Conservation (phyloP, 2,797 vertebrate genomes). For the Odontamblyopus rebecca region DNA sequence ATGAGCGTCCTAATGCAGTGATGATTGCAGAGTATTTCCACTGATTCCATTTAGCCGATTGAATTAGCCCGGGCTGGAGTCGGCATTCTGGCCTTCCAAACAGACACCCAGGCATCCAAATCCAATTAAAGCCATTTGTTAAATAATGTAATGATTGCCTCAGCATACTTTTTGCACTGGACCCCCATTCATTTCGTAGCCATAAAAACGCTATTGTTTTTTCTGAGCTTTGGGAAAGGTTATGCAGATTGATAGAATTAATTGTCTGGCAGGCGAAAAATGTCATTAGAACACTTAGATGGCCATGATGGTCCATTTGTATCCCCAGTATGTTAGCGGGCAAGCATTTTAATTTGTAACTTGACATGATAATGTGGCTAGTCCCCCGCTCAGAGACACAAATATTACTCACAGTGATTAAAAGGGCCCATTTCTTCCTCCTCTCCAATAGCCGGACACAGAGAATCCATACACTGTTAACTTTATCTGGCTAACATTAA, state of each 20-base stretch:
- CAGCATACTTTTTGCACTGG: constrained; percentile 69
- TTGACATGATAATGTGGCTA: constrained; percentile 79
- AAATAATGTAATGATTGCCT: constrained; percentile 82
- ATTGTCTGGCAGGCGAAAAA: constrained; percentile 79
- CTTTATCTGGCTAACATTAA: constrained; percentile 67
- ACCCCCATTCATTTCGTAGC: constrained; percentile 77
- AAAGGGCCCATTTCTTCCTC: constrained; percentile 66
- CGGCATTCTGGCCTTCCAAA: constrained; percentile 65
- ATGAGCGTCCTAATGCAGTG: constrained; percentile 75
- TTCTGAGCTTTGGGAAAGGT: constrained; percentile 76
- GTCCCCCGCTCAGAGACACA: constrained; percentile 67
- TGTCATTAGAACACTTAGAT: constrained; percentile 82
- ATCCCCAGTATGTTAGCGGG: constrained; percentile 74
- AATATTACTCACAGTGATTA: constrained; percentile 79
- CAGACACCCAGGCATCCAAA: constrained; percentile 73
- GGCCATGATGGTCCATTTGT: constrained; percentile 76
- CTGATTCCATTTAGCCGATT: constrained; percentile 82
- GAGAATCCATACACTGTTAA: constrained; percentile 59
- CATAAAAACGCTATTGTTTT: constrained; percentile 79
- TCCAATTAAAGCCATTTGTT: constrained; percentile 83
- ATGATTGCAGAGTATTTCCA: constrained; percentile 78
- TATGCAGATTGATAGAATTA: constrained; percentile 84
- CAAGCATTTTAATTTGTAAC: constrained; percentile 83
- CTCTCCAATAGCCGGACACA: constrained; percentile 51
- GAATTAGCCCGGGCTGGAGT: constrained; percentile 79